phyloP scores from a whole-genome alignment of 1,140 invertebrate species.

The Lepidurus packardi region DNA sequence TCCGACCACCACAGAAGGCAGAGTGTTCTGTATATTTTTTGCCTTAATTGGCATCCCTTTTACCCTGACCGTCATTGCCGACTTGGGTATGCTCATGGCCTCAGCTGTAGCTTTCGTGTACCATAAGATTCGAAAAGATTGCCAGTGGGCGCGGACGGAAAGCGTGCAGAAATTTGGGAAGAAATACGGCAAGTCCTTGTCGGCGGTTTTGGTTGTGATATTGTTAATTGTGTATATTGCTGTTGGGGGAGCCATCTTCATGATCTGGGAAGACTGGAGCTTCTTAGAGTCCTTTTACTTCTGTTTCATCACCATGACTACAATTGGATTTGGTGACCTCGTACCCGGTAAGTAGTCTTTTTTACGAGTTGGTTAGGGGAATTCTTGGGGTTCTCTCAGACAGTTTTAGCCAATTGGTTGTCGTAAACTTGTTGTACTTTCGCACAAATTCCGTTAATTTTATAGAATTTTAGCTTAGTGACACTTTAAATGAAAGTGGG shows the following conservation, averaged over 20 bases:
- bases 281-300: conserved; percentile 93
- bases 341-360: conserved; percentile 66
- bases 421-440: no score
- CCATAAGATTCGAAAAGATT: conserved; percentile 30
- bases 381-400: neutral
- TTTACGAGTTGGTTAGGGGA: neutral
- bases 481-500: no score
- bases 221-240: conserved; percentile 71
- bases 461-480: no score
- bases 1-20: conserved; percentile 50
- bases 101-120: conserved; percentile 54
- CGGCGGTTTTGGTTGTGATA: conserved; percentile 61
- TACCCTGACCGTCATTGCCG: conserved; percentile 86
- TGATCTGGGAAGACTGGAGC: conserved; percentile 77
- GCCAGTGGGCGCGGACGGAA: conserved; percentile 25
- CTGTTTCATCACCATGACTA: conserved; percentile 91
- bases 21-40: conserved; percentile 53
- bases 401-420: no score
- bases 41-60: conserved; percentile 62
- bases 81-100: conserved; percentile 82
- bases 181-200: conserved; percentile 48
- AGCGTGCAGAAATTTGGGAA: conserved; percentile 33
- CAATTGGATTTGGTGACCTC: conserved; percentile 86
- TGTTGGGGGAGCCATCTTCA: conserved; percentile 54
- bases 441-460: no score